Evolutionary conservation across 1,140 invertebrate species (phyloP), one percentile per base, ranked within the genome.

Genomic region (Dendroctonus ponderosae): DNA sequence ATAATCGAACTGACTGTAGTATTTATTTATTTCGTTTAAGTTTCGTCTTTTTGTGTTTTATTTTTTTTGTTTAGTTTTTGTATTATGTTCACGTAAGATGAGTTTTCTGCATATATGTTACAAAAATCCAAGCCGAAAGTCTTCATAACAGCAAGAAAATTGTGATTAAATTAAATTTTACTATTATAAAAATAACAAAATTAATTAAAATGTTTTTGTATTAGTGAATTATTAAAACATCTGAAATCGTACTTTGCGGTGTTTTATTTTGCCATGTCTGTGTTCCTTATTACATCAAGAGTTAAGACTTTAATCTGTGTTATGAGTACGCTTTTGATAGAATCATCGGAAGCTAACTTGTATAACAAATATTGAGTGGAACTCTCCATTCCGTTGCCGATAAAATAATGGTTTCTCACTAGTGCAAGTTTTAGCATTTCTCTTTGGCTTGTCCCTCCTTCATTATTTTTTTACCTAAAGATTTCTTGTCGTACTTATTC

Each of bases 161-260:
- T 75, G 74, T 75, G 74, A 75, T 75, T 74, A 74, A 73, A 74
- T 74, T 71, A 74, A 75, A 75, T 74, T 71, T 73, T 72, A 74
- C 71, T 72, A 75, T 74, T 71, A 73, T 74, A 51, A 73, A 70
- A 50, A 70, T 70, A 73, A 75, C 71, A 71, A 73, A 75, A 75
- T 74, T 74, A 70, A 73, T 72, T 67, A 69, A 73, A 75, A 73
- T 72, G 71, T 73, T 75, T 75, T 75, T 75, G 71, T 75, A 75
- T 74, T 75, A 75, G 74, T 71, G 70, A 75, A 75, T 74, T 73
- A 75, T 75, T 75, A 74, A 75, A 75, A 75, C 68, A 70, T 70
- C 69, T 72, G 67, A 70, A 74, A 74, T 74, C 71, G 67, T 72
- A 70, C 6, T 67, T 49, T 52, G 26, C 7, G 50, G 56, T 64